Conservation (phyloP, 2,888 invertebrate species). For the Agriopis leucophaearia region DNA sequence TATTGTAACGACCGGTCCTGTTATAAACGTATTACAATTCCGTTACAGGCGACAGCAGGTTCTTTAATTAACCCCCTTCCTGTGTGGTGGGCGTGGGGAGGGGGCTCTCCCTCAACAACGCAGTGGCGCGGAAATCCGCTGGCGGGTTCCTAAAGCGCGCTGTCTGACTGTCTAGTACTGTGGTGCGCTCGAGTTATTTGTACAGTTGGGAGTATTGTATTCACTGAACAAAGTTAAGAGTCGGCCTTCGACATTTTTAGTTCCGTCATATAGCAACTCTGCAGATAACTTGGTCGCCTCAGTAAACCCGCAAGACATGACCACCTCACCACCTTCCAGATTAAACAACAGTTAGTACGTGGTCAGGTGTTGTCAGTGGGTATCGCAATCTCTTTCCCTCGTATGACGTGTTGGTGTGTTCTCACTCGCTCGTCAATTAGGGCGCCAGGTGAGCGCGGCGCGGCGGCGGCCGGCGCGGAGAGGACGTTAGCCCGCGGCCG, state of each 20-base stretch:
- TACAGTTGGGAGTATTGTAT: neutral
- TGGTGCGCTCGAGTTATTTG: neutral
- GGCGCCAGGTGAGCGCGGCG: slow-evolving; percentile 61
- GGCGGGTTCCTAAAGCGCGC: slow-evolving; percentile 62
- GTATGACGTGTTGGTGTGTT: slow-evolving; percentile 48
- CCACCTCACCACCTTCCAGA: neutral
- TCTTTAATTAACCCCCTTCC: slow-evolving; percentile 60
- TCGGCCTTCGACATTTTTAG: neutral
- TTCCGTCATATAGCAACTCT: neutral
- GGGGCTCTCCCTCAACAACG: slow-evolving; percentile 59
- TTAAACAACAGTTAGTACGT: slow-evolving; percentile 5
- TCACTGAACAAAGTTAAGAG: neutral
- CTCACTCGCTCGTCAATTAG: slow-evolving; percentile 73
- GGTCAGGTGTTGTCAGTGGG: slow-evolving; percentile 69
- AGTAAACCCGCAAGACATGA: slow-evolving; percentile 5
- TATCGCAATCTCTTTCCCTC: slow-evolving; percentile 69
- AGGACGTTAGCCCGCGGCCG: slow-evolving; percentile 80
- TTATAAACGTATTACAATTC: slow-evolving; percentile 40
- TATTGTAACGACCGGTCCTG: neutral
- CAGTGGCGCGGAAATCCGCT: slow-evolving; percentile 78
- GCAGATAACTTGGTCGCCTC: neutral
- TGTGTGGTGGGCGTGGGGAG: slow-evolving; percentile 46
- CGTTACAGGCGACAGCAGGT: slow-evolving; percentile 44
- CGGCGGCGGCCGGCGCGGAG: too few relatives aligned
- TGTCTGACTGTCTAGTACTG: too few relatives aligned